phyloP scores from a whole-genome alignment of 2,888 invertebrate species.

The Bhutanitis thaidina region DNA sequence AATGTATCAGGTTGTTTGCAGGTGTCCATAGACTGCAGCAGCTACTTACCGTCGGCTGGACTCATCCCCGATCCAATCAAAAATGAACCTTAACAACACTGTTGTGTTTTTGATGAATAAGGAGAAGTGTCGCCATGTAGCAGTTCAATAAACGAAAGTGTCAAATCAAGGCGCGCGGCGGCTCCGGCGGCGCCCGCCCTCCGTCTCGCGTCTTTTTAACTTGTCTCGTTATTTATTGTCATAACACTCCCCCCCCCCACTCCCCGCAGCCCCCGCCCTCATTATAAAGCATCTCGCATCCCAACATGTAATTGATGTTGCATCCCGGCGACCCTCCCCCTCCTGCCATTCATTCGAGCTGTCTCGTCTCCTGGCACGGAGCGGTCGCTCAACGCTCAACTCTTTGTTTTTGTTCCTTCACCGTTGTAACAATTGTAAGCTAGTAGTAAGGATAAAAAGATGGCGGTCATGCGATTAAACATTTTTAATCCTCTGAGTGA shows the following conservation, averaged over 20 bases:
- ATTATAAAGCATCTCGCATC: not conserved
- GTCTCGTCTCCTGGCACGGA: not conserved
- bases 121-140: too few species aligned
- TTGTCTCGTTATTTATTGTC: constrained; percentile 42
- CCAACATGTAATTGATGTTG: constrained; percentile 18
- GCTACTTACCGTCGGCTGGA: too few species aligned
- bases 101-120: too few species aligned
- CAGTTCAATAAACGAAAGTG: too few species aligned
- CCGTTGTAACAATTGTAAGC: not conserved
- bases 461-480: too few species aligned
- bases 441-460: too few species aligned
- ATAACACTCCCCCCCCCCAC: constrained; percentile 31
- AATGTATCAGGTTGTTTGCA: too few species aligned
- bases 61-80: too few species aligned
- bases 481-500: too few species aligned
- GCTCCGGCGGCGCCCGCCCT: constrained; percentile 18
- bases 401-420: not conserved
- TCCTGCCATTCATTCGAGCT: constrained; percentile 14
- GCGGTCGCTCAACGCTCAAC: not conserved
- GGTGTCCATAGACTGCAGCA: too few species aligned
- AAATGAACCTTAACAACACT: too few species aligned
- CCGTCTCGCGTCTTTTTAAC: constrained; percentile 46
- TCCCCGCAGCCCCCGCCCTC: not conserved
- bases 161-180: not conserved
- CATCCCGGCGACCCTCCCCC: constrained; percentile 18